These are phyloP conservation scores for Hassar affinis DNA, from an alignment of 2,113 vertebrate species.

Conservation along the genomic window DNA sequence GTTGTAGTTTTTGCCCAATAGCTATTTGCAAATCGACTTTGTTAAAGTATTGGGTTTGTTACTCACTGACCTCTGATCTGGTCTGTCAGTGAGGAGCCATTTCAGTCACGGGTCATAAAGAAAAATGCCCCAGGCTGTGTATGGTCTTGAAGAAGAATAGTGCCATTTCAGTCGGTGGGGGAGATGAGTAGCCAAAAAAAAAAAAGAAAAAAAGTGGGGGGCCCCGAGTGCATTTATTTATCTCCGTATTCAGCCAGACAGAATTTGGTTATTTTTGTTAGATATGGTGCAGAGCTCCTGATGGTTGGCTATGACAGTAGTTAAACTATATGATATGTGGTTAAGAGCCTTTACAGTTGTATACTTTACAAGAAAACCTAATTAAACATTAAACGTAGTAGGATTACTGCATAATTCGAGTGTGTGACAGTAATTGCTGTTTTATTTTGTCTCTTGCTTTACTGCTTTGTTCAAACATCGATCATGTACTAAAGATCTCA, in stretches of 20 bases:
- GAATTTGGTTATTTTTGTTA: not conserved
- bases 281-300: not conserved
- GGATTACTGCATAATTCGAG: not conserved
- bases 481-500: not conserved
- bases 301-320: not conserved
- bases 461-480: not conserved
- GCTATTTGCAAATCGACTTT: constrained; percentile 62
- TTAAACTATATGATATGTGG: not conserved
- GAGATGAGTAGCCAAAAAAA: constrained; percentile 54
- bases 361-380: not conserved
- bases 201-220: constrained; percentile 15
- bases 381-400: not conserved
- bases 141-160: constrained; percentile 63
- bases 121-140: constrained; percentile 65
- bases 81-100: constrained; percentile 69
- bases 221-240: constrained; percentile 56
- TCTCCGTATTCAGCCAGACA: constrained; percentile 13
- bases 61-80: constrained; percentile 72
- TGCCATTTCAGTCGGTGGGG: constrained; percentile 57
- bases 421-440: not conserved
- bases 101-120: constrained; percentile 76
- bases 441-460: not conserved
- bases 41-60: constrained; percentile 73
- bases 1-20: constrained; percentile 17
- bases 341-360: not conserved